Percentiles rank a stretch among this genome's conserved stretches.
Conservation (phyloP, 2,113 vertebrate genomes). For the Ciconia boyciana region DNA sequence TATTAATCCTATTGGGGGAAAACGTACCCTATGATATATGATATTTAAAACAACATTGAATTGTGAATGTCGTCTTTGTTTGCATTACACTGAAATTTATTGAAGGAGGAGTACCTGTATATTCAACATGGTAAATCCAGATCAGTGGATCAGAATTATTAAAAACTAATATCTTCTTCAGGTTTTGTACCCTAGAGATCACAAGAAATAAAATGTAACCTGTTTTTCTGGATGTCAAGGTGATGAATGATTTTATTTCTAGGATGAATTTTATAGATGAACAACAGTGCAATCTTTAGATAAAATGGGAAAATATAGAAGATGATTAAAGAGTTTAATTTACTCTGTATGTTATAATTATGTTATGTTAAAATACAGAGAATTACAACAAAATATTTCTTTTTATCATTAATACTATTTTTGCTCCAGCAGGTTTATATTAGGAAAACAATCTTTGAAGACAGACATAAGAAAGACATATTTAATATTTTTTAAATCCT, state of each 20-base stretch:
- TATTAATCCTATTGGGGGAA: background rate
- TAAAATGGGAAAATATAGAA: conserved; percentile 16
- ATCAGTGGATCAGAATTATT: conserved; percentile 50
- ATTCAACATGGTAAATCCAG: background rate
- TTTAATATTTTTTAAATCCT: background rate
- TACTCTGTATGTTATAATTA: conserved; percentile 53
- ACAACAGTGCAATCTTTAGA: background rate
- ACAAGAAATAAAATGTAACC: conserved; percentile 18
- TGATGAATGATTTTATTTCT: conserved; percentile 67
- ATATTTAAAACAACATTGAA: background rate
- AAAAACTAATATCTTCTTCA: conserved; percentile 42
- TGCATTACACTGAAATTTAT: background rate
- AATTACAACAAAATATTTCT: conserved; percentile 20
- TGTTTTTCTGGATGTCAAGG: conserved; percentile 15
- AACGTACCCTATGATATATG: background rate
- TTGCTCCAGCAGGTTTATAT: conserved; percentile 17
- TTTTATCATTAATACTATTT: conserved; percentile 47
- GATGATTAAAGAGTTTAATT: conserved; percentile 71
- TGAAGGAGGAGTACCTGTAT: background rate
- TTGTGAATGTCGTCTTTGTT: background rate
- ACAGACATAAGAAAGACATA: background rate
- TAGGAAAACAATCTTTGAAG: conserved; percentile 43
- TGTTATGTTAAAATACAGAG: conserved; percentile 46
- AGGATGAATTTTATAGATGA: conserved; percentile 38
- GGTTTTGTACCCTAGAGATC: background rate